Base-by-base conservation (phyloP, 1,140 invertebrate species). In the Probaryconus sp. region DNA sequence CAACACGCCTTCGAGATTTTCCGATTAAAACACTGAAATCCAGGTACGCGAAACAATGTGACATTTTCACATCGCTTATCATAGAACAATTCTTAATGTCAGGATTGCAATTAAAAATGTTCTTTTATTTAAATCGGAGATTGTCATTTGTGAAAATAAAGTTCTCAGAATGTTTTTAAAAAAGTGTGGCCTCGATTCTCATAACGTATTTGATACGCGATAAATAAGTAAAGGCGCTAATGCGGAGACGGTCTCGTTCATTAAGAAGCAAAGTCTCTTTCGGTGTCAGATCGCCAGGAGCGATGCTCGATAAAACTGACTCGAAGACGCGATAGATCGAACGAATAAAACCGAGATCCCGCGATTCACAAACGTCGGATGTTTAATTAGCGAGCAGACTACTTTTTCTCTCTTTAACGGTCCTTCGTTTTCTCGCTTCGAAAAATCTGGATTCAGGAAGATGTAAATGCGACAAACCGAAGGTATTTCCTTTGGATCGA, bases 271-370 rank as follows among this genome's bases (percentile, higher is more conserved):
- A 26, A 26, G 37, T 21, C 42, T n/a, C n/a, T 47, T 47, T 60
- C 18, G 28, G 42, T 60, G 55, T 58, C 40, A 58, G 53, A 58
- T 45, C 42, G 40, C 14, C 18, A 42, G 43, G 43, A 61, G 50
- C 76, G 67, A 76, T 45, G 67, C 60, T 50, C 72, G 67, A 58
- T 40, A 24, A 51, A 63, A 51, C 56, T 26, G 40, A 28, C 35
- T 74, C 24, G 38, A 7, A 18, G 47, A 42, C 20, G 28, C n/a
- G 28, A 76, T 30, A 16, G 42, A 56, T 45, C 43, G 40, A 40
- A 51, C 7, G 24, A 40, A 13, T 51, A 60, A 37, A 50, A 47
- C 38, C 21, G 24, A 42, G 55, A 53, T 40, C 33, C 28, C 31
- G 20, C 43, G 45, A 67, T 67, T 65, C 55, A 56, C 51, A 60